Base-by-base conservation (phyloP, 1,140 invertebrate species). In the Saccostrea glomerata region DNA sequence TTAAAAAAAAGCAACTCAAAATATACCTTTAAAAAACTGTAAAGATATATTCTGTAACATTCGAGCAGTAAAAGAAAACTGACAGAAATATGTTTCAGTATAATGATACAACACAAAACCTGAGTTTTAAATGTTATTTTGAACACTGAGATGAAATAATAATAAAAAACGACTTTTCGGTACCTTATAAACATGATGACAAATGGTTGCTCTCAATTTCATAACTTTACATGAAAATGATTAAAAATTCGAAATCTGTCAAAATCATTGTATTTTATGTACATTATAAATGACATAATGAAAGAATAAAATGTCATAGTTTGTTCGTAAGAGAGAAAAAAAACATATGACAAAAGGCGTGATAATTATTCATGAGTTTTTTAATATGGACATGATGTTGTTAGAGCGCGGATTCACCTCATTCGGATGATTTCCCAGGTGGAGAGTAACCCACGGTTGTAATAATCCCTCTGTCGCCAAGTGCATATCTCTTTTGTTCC, bases 321-420 rank as follows among this genome's bases (percentile, higher is more conserved):
- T 77, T 36, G 23, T 36, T 77, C 25, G 30, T 77, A 30, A 30
- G 70, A 15, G 70, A 25, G n/a, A n/a, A n/a, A 36, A 36, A 15
- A 30, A 77, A 77, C 25, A 77, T 15, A 36, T 17, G 70, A 30
- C 70, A 77, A 30, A 77, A 25, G 25, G 70, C 17, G 58, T 77
- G 30, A 15, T 30, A 36, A 77, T 13, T 77, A 77, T 77, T 77
- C 70, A 77, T 77, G 70, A 77, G 47, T 30, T 77, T 77, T 77
- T 77, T 23, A 77, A 77, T 77, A 77, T 77, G 70, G 25, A 36
- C 70, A 36, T 36, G 58, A 17, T 36, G 30, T 73, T 77, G 70
- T 77, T 77, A 23, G 70, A 77, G 25, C 23, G 9, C 9, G 25
- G 13, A 77, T 77, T 13, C 11, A 30, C 23, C 70, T 77, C 70